Evolutionary conservation across 2,113 vertebrate genomes (phyloP).

Genomic region (Grammomys surdaster): DNA sequence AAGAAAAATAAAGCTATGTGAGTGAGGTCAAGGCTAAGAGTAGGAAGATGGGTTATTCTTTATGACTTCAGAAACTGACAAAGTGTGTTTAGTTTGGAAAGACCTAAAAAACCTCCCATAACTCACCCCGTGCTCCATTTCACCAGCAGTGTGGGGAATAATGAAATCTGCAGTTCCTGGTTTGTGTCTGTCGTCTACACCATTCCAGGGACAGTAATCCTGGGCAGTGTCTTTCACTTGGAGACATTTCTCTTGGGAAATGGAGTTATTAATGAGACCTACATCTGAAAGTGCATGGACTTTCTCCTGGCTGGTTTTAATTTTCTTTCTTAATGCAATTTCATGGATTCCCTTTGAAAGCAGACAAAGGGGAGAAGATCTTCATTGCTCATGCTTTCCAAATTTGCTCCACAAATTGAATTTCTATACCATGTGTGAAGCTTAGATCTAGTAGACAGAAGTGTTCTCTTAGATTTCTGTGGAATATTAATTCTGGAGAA

Average conservation of each 20-base stretch:
- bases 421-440: not conserved
- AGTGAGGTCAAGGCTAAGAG: conserved; percentile 65
- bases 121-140: conserved; percentile 67
- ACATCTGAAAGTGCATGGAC: conserved; percentile 14
- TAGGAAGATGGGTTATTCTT: conserved; percentile 74
- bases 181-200: conserved; percentile 74
- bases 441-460: conserved; percentile 10
- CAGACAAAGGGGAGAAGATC: conserved; percentile 26
- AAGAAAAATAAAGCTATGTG: conserved; percentile 66
- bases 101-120: conserved; percentile 78
- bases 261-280: conserved; percentile 61
- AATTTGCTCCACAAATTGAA: conserved; percentile 40
- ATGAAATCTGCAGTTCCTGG: conserved; percentile 73
- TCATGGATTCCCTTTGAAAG: conserved; percentile 66
- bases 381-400: not conserved
- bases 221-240: conserved; percentile 72
- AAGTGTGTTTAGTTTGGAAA: conserved; percentile 76
- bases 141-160: conserved; percentile 58
- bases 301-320: conserved; percentile 77
- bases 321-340: conserved; percentile 69
- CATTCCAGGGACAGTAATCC: conserved; percentile 62
- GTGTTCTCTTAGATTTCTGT: conserved; percentile 11
- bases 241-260: conserved; percentile 64
- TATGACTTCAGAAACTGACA: conserved; percentile 79
- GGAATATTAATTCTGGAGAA: not conserved